phyloP scores from a whole-genome alignment of 2,797 vertebrate genomes.

The Crenichthys baileyi region DNA sequence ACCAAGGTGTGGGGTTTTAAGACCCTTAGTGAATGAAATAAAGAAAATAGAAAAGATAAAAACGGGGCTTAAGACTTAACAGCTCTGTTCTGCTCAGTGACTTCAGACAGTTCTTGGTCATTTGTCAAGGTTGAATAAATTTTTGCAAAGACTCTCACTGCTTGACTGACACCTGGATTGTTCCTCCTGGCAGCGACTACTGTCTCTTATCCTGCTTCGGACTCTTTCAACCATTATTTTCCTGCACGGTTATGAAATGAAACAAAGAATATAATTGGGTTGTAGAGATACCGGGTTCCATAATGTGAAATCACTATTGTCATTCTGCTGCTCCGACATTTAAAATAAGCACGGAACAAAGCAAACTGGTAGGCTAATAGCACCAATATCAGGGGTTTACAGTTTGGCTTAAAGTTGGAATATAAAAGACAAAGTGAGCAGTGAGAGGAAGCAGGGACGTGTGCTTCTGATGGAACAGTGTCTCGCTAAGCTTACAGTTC shows the following conservation, averaged over 20 bases:
- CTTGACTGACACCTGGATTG: conserved; percentile 72
- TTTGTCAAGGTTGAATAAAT: conserved; percentile 70
- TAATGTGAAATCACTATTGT: conserved; percentile 30
- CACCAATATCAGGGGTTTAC: background rate
- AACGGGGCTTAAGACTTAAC: conserved; percentile 64
- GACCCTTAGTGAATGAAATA: conserved; percentile 40
- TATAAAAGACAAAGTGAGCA: conserved; percentile 17
- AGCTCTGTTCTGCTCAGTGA: conserved; percentile 69
- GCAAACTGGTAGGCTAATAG: conserved; percentile 18
- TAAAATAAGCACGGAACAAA: conserved; percentile 26
- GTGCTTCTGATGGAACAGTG: conserved; percentile 34
- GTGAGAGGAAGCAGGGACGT: background rate
- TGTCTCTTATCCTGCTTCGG: conserved; percentile 59
- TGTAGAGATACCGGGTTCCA: conserved; percentile 30
- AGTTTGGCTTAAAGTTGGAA: background rate
- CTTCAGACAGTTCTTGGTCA: conserved; percentile 69
- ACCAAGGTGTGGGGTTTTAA: conserved; percentile 57
- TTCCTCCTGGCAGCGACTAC: conserved; percentile 53
- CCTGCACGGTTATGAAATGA: conserved; percentile 51
- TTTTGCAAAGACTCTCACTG: conserved; percentile 56
- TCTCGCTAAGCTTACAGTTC: conserved; percentile 57
- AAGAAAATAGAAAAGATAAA: conserved; percentile 67
- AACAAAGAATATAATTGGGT: conserved; percentile 46
- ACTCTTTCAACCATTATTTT: conserved; percentile 41
- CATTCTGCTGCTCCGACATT: conserved; percentile 19